Conservation (phyloP, 2,797 vertebrate species). For the Lepus oiostolus region DNA sequence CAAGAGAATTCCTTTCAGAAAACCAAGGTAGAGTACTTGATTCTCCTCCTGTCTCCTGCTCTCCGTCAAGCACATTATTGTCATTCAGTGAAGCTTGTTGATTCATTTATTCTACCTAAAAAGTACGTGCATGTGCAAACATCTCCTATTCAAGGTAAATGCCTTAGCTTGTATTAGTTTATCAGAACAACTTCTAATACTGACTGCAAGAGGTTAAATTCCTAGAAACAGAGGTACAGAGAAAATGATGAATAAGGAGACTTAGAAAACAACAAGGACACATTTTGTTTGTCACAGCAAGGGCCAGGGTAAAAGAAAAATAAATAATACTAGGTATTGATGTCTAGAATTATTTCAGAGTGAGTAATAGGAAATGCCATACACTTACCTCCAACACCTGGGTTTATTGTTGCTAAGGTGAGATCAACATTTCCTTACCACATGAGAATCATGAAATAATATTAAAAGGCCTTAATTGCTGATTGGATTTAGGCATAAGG, state of each 20-base stretch:
- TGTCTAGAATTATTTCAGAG: background rate
- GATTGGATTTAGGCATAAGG: background rate
- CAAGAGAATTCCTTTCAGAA: slow-evolving; percentile 12
- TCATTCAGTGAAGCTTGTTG: background rate
- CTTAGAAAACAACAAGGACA: background rate
- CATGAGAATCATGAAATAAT: background rate
- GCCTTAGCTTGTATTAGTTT: background rate
- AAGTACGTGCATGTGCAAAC: background rate
- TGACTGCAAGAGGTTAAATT: background rate
- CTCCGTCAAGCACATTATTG: background rate
- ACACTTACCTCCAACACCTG: background rate
- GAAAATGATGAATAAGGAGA: background rate
- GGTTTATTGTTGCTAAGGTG: background rate
- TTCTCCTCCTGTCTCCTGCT: background rate
- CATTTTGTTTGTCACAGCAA: background rate
- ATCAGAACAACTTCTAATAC: background rate
- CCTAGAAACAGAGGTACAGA: background rate
- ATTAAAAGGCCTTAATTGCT: background rate
- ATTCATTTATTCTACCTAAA: background rate
- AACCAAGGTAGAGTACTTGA: background rate
- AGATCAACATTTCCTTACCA: background rate
- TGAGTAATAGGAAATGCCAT: background rate
- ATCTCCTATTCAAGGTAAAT: background rate
- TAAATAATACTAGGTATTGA: background rate
- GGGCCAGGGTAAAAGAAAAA: background rate